phyloP scores from a whole-genome alignment of 1,140 invertebrate genomes.

The Drosophila oshimai region DNA sequence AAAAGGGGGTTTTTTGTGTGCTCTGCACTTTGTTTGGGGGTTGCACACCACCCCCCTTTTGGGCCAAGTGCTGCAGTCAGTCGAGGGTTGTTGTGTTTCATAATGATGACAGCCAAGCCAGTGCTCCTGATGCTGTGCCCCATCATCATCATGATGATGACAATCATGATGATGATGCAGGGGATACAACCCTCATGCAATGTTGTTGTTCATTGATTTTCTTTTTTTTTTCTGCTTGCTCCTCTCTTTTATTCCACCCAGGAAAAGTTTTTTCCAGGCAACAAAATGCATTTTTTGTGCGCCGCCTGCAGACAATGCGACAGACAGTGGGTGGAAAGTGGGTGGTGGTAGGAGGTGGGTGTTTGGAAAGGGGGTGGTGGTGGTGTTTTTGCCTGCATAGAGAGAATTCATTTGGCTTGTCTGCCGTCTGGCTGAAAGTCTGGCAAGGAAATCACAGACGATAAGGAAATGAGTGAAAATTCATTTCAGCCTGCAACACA shows the following conservation, averaged over 20 bases:
- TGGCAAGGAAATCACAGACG: constrained; percentile 81
- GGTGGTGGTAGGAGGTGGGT: neutral
- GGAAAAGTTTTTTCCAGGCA: constrained; percentile 57
- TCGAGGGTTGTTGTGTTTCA: constrained; percentile 72
- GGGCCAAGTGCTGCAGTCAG: constrained; percentile 56
- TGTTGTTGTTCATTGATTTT: constrained; percentile 70
- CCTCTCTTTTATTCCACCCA: constrained; percentile 9
- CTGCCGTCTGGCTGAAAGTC: constrained; percentile 41
- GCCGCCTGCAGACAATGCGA: constrained; percentile 61
- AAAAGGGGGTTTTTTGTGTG: constrained; percentile 25
- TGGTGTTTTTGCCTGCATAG: constrained; percentile 63
- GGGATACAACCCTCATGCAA: constrained; percentile 60
- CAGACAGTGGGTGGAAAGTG: constrained; percentile 16
- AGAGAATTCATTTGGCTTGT: constrained; percentile 69
- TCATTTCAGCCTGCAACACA: constrained; percentile 56
- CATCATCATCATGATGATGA: constrained; percentile 19
- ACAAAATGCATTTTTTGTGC: constrained; percentile 78
- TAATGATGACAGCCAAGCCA: constrained; percentile 71
- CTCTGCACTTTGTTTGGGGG: constrained; percentile 60
- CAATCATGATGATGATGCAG: constrained; percentile 31
- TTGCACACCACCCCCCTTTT: constrained; percentile 18
- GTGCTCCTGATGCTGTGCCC: constrained; percentile 58
- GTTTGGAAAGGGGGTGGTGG: neutral
- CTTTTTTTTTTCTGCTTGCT: constrained; percentile 2
- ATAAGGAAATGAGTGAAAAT: constrained; percentile 81